Percentiles rank a stretch among this genome's conserved stretches.
Evolutionary conservation across 1,140 invertebrate species (phyloP).

Genomic region (Stegodyphus dumicola): DNA sequence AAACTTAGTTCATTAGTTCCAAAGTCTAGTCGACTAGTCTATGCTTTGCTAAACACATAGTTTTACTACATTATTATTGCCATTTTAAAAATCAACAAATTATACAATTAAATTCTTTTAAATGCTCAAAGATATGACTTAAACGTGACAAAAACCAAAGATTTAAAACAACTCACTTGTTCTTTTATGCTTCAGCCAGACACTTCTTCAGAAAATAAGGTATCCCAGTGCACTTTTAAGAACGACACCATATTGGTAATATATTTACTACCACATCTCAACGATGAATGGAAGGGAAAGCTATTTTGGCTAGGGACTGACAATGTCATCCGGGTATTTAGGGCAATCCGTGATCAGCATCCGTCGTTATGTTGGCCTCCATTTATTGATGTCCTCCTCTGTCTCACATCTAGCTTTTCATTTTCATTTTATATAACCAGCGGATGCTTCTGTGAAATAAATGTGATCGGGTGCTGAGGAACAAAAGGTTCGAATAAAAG

Average conservation of each 20-base stretch:
- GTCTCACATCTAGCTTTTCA: neutral
- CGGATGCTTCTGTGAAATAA: neutral
- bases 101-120: too few species aligned
- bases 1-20: too few species aligned
- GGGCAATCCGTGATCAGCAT: conserved; percentile 18
- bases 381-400: conserved; percentile 4
- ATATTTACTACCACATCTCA: conserved; percentile 1
- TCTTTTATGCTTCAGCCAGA: too few species aligned
- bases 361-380: neutral
- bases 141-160: too few species aligned
- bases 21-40: too few species aligned
- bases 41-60: too few species aligned
- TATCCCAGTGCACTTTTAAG: neutral
- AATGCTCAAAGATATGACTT: too few species aligned
- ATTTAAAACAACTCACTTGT: too few species aligned
- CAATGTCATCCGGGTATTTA: conserved; percentile 42
- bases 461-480: neutral
- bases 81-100: too few species aligned
- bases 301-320: conserved; percentile 17
- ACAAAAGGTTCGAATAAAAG: conserved; percentile 19
- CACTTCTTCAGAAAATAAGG: too few species aligned
- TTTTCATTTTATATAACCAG: too few species aligned
- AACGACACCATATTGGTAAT: conserved; percentile 16
- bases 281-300: conserved; percentile 8
- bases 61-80: too few species aligned